Evolutionary conservation across 2,888 invertebrate genomes (phyloP), one percentile per base, ranked within the genome.

Genomic region (Serripes groenlandicus): DNA sequence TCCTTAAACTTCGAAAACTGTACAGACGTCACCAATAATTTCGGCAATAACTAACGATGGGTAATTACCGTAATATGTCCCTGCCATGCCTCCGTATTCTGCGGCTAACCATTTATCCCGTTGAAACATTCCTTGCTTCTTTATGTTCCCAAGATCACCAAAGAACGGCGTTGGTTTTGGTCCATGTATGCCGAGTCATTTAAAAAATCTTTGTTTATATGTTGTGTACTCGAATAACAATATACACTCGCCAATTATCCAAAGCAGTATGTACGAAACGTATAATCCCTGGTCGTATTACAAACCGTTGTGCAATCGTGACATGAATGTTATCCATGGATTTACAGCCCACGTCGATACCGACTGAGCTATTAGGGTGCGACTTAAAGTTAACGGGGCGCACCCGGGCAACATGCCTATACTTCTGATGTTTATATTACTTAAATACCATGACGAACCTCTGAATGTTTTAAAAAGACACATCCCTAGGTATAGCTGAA

Each of bases 1-100:
- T 89, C 83, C 28, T 76, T 72, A 75, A 88, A 89, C 18, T 84
- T 86, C 7, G 80, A 71, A 56, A 90, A 90, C 15, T 87, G 72
- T 64, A 21, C 72, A 70, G 11, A 88, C 83, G 54, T 88, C 77
- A 64, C 84, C 82, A 7, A 90, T 75, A 68, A 88, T 81, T 3
- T 89, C 88, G n/a, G 83, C 56, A 0, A 89, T 75, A 26, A 83
- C 28, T 3, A 90, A 42, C 9, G 71, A n/a, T 3, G 88, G 85
- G 9, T 52, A 28, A 34, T 86, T 82, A 11, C 87, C 88, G 11
- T 78, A 75, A 70, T 70, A 90, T 3, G 68, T 64, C 26, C 87
- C 80, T 54, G 64, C 81, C 42, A 83, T 72, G 30, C 72, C 72
- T 18, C 88, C 89, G 54, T 81, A 86, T 49, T 80, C 81, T 32